A percentile compares a stretch with the other conserved stretches of the same genome.
Evolutionary conservation across 2,888 invertebrate genomes (phyloP).

Genomic region (Halocaridina rubra): DNA sequence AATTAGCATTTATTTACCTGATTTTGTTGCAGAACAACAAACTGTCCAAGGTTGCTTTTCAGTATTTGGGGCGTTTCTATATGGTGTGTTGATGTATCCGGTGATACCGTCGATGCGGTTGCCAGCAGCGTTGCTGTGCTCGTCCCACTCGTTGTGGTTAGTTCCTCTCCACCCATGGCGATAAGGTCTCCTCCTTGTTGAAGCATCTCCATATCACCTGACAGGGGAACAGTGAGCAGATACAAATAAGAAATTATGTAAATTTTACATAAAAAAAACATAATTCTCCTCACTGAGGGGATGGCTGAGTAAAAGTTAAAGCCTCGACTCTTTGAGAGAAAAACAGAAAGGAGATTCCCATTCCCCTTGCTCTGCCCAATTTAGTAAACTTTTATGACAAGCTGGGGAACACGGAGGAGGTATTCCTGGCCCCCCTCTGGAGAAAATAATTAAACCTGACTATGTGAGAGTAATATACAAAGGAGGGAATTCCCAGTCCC

Average conservation of each 20-base stretch:
- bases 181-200: slow-evolving; percentile 47
- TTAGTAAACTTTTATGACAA: no score
- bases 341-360: not conserved
- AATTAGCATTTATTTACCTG: slow-evolving; percentile 42
- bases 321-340: not conserved
- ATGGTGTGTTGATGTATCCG: slow-evolving; percentile 16
- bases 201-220: slow-evolving; percentile 58
- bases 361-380: no score
- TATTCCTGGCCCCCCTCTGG: no score
- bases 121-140: slow-evolving; percentile 40
- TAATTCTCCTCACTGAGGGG: no score
- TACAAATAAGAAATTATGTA: not conserved
- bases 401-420: no score
- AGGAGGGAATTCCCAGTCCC: no score
- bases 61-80: slow-evolving; percentile 45
- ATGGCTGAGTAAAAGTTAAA: no score
- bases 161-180: slow-evolving; percentile 30
- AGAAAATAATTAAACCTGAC: no score
- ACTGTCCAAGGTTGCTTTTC: slow-evolving; percentile 50
- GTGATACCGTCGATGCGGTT: slow-evolving; percentile 22
- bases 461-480: no score
- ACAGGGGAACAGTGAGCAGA: no score
- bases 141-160: slow-evolving; percentile 14
- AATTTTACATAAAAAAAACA: no score
- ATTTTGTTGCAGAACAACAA: slow-evolving; percentile 58